Evolutionary conservation across 2,113 vertebrate species (phyloP).

Genomic region (Pollachius pollachius): DNA sequence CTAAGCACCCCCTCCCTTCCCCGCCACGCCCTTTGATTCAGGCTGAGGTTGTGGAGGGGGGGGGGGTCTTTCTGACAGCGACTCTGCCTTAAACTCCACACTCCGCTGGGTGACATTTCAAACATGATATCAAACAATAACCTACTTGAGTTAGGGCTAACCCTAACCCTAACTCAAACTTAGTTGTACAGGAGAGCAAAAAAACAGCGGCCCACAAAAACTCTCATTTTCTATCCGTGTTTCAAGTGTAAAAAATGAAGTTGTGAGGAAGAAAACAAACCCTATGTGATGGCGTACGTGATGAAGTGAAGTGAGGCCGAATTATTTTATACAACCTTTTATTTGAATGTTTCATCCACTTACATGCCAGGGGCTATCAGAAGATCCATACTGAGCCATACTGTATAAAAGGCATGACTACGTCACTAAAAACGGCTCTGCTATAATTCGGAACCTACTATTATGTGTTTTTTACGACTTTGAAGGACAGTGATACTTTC

Average conservation of each 20-base stretch:
- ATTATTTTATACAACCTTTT: constrained; percentile 38
- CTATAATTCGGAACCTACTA: constrained; percentile 19
- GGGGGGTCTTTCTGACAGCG: constrained; percentile 32
- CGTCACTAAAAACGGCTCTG: constrained; percentile 21
- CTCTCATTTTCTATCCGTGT: constrained; percentile 67
- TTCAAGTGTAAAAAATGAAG: constrained; percentile 52
- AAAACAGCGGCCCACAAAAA: constrained; percentile 7
- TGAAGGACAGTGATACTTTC: constrained; percentile 30
- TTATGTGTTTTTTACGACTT: constrained; percentile 23
- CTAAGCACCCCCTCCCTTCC: constrained; percentile 15
- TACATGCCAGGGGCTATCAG: constrained; percentile 29
- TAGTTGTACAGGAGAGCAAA: constrained; percentile 38
- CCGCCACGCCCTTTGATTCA: constrained; percentile 30
- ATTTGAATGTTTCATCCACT: constrained; percentile 35
- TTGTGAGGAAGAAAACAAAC: constrained; percentile 39
- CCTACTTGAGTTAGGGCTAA: too few relatives aligned
- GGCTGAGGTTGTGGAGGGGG: constrained; percentile 25
- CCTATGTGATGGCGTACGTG: constrained; percentile 51
- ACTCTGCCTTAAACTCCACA: constrained; percentile 74
- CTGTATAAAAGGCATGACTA: too few relatives aligned
- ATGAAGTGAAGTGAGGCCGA: constrained; percentile 49
- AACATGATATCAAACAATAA: constrained; percentile 28
- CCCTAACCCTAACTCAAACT: constrained; percentile 4
- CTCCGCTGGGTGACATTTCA: not conserved
- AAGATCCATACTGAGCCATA: constrained; percentile 17